A percentile compares a stretch with the other conserved stretches of the same genome.
These are phyloP conservation scores for Jacana jacana DNA, from an alignment of 2,113 vertebrate species.

Conservation along the genomic window DNA sequence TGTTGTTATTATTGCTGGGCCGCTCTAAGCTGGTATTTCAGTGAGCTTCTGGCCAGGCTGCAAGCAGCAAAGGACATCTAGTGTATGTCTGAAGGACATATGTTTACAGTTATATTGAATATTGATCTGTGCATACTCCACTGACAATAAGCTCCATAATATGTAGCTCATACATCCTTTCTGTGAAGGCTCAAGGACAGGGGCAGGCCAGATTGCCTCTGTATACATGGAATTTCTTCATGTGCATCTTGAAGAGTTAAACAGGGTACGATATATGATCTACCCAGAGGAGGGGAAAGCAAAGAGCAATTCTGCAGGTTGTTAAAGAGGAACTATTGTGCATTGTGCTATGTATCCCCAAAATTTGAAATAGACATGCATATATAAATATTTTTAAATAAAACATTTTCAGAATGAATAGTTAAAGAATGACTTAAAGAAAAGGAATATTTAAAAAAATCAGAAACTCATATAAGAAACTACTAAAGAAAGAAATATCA, in stretches of 20 bases:
- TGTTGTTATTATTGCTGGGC: background rate
- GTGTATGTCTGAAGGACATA: background rate
- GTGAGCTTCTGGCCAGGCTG: background rate
- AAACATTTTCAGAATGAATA: background rate
- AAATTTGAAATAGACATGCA: background rate
- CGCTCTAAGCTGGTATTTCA: background rate
- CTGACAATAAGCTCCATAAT: constrained; percentile 21
- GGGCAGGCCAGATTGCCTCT: background rate
- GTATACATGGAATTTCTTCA: background rate
- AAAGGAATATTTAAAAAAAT: fast-evolving
- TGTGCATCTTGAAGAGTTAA: background rate
- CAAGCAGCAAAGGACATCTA: background rate
- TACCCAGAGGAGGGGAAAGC: background rate
- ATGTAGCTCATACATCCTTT: background rate
- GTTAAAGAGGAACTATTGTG: background rate
- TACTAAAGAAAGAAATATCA: background rate
- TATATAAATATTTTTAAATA: background rate
- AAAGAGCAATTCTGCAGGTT: background rate
- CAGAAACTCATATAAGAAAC: background rate
- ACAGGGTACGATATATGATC: fast-evolving
- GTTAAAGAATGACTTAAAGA: background rate
- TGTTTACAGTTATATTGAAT: constrained; percentile 41
- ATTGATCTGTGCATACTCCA: constrained; percentile 43
- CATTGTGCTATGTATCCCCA: background rate
- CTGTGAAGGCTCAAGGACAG: background rate